phyloP scores from a whole-genome alignment of 2,113 vertebrate species.

The Cyanoderma ruficeps region DNA sequence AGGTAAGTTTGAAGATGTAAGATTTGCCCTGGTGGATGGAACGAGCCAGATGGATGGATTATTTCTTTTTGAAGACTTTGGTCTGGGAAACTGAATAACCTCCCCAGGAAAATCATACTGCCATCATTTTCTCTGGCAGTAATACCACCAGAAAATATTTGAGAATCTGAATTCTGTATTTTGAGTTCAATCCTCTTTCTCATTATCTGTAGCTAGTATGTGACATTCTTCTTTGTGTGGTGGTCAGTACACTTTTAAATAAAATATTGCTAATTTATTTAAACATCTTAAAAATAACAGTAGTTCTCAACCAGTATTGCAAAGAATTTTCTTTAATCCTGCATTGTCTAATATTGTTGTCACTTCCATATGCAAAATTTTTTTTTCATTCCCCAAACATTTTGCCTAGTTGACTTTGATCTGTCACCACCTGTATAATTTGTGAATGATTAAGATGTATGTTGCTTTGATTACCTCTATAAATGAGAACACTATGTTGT shows the following conservation, averaged over 20 bases:
- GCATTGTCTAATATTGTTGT: background rate
- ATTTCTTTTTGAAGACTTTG: background rate
- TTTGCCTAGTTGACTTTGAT: background rate
- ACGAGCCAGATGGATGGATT: background rate
- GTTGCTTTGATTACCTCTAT: background rate
- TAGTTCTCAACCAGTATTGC: background rate
- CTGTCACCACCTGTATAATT: background rate
- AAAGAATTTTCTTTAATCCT: background rate
- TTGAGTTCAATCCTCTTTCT: background rate
- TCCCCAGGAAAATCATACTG: rapidly evolving
- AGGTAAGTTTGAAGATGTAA: background rate
- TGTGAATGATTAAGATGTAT: background rate
- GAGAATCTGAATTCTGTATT: background rate
- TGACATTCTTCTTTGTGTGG: background rate
- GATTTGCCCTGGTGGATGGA: background rate
- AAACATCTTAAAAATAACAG: background rate
- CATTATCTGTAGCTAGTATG: background rate
- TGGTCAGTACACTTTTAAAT: background rate
- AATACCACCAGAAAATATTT: background rate
- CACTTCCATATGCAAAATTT: background rate
- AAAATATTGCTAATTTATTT: background rate
- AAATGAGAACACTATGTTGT: background rate
- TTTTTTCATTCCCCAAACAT: background rate
- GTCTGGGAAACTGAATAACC: background rate
- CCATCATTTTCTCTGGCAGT: background rate